Evolutionary conservation across 2,113 vertebrate species (phyloP).

Genomic region (Carassius gibelio): DNA sequence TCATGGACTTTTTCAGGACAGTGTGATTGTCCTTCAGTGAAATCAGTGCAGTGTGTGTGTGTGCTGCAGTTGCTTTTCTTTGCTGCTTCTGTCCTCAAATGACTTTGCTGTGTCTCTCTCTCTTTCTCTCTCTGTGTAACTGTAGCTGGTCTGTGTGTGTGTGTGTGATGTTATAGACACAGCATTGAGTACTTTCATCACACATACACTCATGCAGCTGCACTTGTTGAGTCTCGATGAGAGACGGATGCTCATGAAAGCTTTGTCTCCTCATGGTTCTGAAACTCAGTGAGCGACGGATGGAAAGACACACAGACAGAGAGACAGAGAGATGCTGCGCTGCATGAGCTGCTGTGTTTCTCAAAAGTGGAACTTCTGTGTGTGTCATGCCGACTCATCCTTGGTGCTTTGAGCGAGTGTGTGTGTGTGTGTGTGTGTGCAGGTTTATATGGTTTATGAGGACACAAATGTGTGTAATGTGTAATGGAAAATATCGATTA

Average conservation of each 20-base stretch:
- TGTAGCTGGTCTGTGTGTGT: constrained; percentile 34
- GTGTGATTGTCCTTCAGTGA: background rate
- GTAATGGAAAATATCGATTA: no score
- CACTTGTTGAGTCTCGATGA: background rate
- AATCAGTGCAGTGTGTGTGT: background rate
- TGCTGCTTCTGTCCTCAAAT: constrained; percentile 73
- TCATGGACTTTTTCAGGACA: background rate
- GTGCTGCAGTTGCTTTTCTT: constrained; percentile 70
- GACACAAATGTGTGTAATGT: no score
- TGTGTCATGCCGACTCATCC: background rate
- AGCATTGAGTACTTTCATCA: background rate
- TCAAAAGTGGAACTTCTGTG: constrained; percentile 70
- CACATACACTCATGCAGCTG: background rate
- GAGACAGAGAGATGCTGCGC: background rate
- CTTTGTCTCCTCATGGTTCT: background rate
- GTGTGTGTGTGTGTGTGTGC: constrained; percentile 15
- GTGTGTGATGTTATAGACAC: constrained; percentile 11
- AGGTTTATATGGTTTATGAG: background rate
- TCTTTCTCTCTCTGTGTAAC: constrained; percentile 53
- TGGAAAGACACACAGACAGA: background rate
- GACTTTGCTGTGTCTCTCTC: constrained; percentile 76
- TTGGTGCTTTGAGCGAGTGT: background rate
- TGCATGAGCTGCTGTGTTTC: constrained; percentile 73
- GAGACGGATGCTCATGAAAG: background rate
- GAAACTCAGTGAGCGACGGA: background rate